Base-by-base conservation (phyloP, 1,140 invertebrate species). In the Temnothorax curvispinosus region DNA sequence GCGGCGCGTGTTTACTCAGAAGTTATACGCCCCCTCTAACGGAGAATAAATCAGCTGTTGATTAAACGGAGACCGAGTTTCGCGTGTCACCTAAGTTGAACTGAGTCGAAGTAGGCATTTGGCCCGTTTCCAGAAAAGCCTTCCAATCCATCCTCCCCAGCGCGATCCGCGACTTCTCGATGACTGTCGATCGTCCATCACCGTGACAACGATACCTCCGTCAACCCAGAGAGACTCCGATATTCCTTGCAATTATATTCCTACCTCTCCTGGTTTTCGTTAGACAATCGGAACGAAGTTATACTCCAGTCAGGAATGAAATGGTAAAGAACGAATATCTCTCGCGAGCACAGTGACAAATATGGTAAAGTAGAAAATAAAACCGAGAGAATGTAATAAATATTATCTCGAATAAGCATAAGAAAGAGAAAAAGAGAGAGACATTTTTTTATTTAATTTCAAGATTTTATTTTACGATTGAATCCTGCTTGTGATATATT, bases 1-100 rank as follows among this genome's bases (percentile, higher is more conserved):
- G 21, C 35, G 9, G 75, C 58, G 58, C 77, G 56, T 88, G 50
- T 80, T 88, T 88, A 65, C 69, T 21, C 44, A 27, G 54, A 86
- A 89, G 78, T 85, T 54, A 62, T 6, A 85, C 41, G 50, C 32
- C 74, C 11, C 60, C 58, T 72, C 60, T 72, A 74, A 64, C 75
- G 62, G 62, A 67, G 60, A 44, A 67, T 87, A 84, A 90, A 90
- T 89, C 88, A 74, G 88, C 80, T 64, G 89, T 90, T 84, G 89
- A 90, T 89, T 89, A 90, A 84, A 90, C 78, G 89, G 50, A 80
- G 69, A 38, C 52, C 47, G 65, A 81, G 50, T 65, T 87, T 87
- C 71, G 69, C 71, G 56, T 88, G 87, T 87, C 76, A 58, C 72
- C 52, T 21, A 41, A 47, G 62, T 76, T 64, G 54, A 85, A 44